phyloP scores from a whole-genome alignment of 2,797 vertebrate species.

The Typhlichthys subterraneus region DNA sequence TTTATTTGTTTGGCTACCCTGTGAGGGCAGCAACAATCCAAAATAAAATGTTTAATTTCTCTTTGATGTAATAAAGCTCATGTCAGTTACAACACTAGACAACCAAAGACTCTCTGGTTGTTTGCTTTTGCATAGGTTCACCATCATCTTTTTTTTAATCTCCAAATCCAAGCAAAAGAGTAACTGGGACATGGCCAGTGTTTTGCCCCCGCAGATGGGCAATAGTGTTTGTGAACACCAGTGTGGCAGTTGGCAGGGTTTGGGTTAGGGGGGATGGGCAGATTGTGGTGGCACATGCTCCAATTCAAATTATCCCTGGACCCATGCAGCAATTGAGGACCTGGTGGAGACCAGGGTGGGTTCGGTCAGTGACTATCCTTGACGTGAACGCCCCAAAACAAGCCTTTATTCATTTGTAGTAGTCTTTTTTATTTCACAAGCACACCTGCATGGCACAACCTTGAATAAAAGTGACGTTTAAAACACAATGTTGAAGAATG shows the following conservation, averaged over 20 bases:
- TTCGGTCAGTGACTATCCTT: conserved; percentile 54
- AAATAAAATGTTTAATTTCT: conserved; percentile 19
- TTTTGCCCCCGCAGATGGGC: conserved; percentile 77
- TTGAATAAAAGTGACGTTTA: no score
- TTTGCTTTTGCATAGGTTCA: conserved; percentile 29
- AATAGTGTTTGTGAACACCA: conserved; percentile 78
- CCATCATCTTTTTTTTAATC: conserved; percentile 27
- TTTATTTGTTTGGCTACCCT: neutral
- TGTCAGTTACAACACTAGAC: conserved; percentile 3
- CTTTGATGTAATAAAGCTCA: conserved; percentile 26
- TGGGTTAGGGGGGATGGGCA: conserved; percentile 61
- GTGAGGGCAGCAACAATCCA: neutral
- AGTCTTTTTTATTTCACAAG: conserved; percentile 10
- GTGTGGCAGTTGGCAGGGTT: conserved; percentile 78
- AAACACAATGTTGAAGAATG: no score
- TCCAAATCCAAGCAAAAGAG: conserved; percentile 48
- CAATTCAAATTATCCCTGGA: conserved; percentile 78
- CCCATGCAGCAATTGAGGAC: conserved; percentile 70
- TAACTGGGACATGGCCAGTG: conserved; percentile 65
- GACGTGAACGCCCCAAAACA: conserved; percentile 42
- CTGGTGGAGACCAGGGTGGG: conserved; percentile 74
- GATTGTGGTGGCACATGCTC: conserved; percentile 79
- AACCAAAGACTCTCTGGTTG: conserved; percentile 33
- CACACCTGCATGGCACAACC: no score
- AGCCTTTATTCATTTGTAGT: conserved; percentile 15